Evolutionary conservation across 2,888 invertebrate species (phyloP).

Genomic region (Bellardia bayeri): DNA sequence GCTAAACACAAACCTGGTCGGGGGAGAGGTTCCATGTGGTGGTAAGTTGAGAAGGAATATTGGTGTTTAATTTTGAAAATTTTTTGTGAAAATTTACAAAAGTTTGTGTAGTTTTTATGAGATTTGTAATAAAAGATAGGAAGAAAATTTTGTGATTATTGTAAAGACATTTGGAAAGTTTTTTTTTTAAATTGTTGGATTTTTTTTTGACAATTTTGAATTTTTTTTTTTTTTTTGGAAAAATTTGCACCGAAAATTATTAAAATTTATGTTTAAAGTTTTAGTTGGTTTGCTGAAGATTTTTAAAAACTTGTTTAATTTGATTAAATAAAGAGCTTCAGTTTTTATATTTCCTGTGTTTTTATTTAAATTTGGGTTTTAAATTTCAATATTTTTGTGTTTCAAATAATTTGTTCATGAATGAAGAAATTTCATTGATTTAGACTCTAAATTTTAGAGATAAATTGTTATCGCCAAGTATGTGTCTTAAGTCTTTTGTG

Average conservation of each 20-base stretch:
- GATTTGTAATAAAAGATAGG: too few species aligned
- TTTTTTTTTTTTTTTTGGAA: background rate
- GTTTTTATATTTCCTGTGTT: too few species aligned
- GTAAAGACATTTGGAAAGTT: too few species aligned
- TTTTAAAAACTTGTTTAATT: background rate
- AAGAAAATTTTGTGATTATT: too few species aligned
- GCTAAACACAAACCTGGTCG: slow-evolving; percentile 87
- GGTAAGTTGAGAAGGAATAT: slow-evolving; percentile 87
- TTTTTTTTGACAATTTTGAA: background rate
- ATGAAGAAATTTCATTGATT: background rate
- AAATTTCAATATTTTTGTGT: background rate
- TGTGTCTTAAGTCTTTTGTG: slow-evolving; percentile 63
- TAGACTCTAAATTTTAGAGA: too few species aligned
- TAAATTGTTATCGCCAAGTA: background rate
- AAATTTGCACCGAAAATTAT: background rate
- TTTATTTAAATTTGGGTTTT: background rate
- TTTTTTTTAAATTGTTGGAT: background rate
- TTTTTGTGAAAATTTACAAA: background rate
- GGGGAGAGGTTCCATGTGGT: slow-evolving; percentile 96
- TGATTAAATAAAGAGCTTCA: background rate
- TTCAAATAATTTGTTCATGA: background rate
- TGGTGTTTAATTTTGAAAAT: background rate
- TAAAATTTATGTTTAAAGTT: too few species aligned
- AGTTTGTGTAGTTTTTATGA: too few species aligned
- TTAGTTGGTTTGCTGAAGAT: too few species aligned